Percentiles rank a stretch among this genome's conserved stretches.
These are phyloP conservation scores for Symphodus melops DNA, from an alignment of 2,113 vertebrate genomes.

Conservation along the genomic window DNA sequence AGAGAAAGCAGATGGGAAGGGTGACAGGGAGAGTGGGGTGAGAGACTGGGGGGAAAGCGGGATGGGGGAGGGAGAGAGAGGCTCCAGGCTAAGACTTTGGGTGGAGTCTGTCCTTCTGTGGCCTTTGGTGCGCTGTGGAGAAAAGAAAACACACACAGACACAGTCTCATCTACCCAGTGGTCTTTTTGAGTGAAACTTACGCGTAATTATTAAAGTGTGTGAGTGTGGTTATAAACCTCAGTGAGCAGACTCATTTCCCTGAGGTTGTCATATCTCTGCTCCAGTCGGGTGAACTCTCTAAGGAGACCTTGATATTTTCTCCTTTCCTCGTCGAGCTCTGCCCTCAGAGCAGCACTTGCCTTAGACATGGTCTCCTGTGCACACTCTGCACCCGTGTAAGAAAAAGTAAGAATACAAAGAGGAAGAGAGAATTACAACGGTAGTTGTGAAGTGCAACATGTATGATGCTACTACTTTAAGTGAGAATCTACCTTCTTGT, in stretches of 20 bases:
- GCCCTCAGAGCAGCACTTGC: slow-evolving; percentile 61
- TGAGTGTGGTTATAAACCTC: slow-evolving; percentile 70
- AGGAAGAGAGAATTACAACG: too few species aligned
- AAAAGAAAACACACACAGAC: background rate
- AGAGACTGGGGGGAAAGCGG: slow-evolving; percentile 48
- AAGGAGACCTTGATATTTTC: slow-evolving; percentile 82
- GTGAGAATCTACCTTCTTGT: slow-evolving; percentile 66
- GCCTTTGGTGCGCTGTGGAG: slow-evolving; percentile 69
- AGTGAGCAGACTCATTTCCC: slow-evolving; percentile 79
- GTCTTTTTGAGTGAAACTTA: background rate
- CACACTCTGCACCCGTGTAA: slow-evolving; percentile 58
- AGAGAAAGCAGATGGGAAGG: slow-evolving; percentile 61
- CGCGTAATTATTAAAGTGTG: background rate
- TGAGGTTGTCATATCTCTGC: slow-evolving; percentile 84
- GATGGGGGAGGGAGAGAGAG: slow-evolving; percentile 59
- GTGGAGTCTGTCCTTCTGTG: slow-evolving; percentile 74
- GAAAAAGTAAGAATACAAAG: background rate
- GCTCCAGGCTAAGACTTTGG: slow-evolving; percentile 77
- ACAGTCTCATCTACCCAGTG: background rate
- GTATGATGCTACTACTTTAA: background rate
- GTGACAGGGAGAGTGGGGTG: slow-evolving; percentile 53
- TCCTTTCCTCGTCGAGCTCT: slow-evolving; percentile 84
- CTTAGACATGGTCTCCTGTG: slow-evolving; percentile 36
- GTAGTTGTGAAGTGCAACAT: background rate
- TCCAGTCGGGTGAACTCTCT: slow-evolving; percentile 84